Evolutionary conservation across 2,113 vertebrate genomes (phyloP).

Genomic region (Heterotis niloticus): DNA sequence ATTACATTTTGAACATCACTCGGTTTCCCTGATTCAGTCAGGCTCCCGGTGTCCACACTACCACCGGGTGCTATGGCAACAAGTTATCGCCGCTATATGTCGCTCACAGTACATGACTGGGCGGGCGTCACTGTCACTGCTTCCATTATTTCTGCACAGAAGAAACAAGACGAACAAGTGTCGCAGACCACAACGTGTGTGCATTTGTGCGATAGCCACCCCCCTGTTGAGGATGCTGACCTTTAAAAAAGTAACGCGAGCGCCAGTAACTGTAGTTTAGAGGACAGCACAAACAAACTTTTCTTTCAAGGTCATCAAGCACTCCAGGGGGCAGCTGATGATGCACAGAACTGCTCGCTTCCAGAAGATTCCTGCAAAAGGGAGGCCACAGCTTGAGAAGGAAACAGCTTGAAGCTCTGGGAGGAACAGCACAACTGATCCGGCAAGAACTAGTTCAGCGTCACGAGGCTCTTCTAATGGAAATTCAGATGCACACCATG

Average conservation of each 20-base stretch:
- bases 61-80: constrained; percentile 61
- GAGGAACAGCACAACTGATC: constrained; percentile 21
- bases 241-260: constrained; percentile 16
- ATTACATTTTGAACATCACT: constrained; percentile 7
- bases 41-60: constrained; percentile 43
- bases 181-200: constrained; percentile 1
- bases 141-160: constrained; percentile 14
- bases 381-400: background rate
- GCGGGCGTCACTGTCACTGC: background rate
- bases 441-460: constrained; percentile 28
- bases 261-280: background rate
- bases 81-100: constrained; percentile 41
- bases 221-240: constrained; percentile 33
- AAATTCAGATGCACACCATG: too few relatives aligned
- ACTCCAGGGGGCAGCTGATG: constrained; percentile 29
- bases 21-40: constrained; percentile 30
- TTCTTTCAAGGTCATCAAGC: constrained; percentile 26
- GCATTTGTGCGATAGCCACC: background rate
- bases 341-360: background rate
- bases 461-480: too few relatives aligned
- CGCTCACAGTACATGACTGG: constrained; percentile 1
- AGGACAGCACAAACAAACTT: background rate
- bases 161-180: background rate
- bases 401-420: too few relatives aligned
- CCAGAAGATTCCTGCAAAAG: background rate